Evolutionary conservation across 30 jellyfish, hydroid and myxozoan species (phyloP), one percentile per base, ranked within the genome.

Genomic region (Hydra vulgaris): DNA sequence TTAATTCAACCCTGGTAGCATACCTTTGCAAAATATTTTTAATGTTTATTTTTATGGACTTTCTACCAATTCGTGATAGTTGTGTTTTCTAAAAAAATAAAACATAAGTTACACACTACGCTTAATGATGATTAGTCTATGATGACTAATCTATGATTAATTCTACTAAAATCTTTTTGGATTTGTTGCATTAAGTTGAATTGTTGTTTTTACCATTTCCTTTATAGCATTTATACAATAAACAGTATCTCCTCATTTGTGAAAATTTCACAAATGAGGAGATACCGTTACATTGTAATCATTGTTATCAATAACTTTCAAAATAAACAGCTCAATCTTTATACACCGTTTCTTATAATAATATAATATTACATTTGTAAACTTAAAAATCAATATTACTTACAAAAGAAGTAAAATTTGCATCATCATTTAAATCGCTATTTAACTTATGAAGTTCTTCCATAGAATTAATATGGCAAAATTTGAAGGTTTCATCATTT

Each of bases 401-500:
- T 68, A 68, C 75, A 68, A 68, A 68, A 68, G 75, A 68, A 68
- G 75, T 68, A 68, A 68, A 68, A 23, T 15, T 68, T 68, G 75
- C 75, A n/a, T 20, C 25, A 68, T 68, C 75, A 68, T 68, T 23
- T 68, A 68, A 68, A 68, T 23, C 75, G 75, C 75, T 68, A 68
- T 68, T 68, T n/a, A 68, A 23, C 75, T 68, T 68, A n/a, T 68
- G 75, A n/a, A 68, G 75, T 68, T 68, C 75, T n/a, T 68, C 75
- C 16, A 68, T 68, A 20, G 15, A 68, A 68, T 68, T 68, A 20
- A 68, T 23, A 68, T 68, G 75, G 75, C 26, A 68, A 68, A 68
- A 23, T 68, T 68, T 68, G 27, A n/a, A 68, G 75, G 75, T 68
- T n/a, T 68, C 27, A 23, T 23, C 75, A 68, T 20, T 68, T 68